These are phyloP conservation scores for Lepidocyrtoides sp. DNA, from an alignment of 2,888 invertebrate species.

Conservation along the genomic window DNA sequence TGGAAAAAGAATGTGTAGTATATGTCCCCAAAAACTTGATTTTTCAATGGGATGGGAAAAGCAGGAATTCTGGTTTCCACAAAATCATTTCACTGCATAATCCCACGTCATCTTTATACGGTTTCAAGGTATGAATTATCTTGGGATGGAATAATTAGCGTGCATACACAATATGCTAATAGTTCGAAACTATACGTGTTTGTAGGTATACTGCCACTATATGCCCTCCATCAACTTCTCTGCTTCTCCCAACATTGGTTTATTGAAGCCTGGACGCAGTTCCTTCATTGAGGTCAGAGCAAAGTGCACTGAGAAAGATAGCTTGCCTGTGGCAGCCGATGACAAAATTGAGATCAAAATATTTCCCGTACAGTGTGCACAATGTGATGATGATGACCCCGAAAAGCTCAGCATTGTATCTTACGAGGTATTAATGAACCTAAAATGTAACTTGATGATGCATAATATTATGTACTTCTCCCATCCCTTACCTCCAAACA, in stretches of 20 bases:
- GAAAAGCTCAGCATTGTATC: background rate
- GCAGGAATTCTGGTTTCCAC: background rate
- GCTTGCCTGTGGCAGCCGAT: background rate
- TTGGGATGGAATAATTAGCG: too few relatives aligned
- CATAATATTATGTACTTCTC: too few relatives aligned
- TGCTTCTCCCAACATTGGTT: background rate
- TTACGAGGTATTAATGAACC: slow-evolving; percentile 8
- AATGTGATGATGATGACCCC: background rate
- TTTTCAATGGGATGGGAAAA: background rate
- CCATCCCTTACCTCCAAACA: too few relatives aligned
- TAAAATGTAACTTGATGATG: too few relatives aligned
- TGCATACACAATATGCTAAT: background rate
- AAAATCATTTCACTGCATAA: background rate
- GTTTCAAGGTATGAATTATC: slow-evolving; percentile 11
- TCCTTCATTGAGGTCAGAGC: background rate
- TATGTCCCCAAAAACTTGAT: background rate
- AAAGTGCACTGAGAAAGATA: background rate
- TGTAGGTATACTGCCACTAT: background rate
- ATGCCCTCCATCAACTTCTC: background rate
- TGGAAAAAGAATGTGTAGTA: background rate
- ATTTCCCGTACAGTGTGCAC: too few relatives aligned
- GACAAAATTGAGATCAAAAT: background rate
- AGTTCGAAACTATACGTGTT: too few relatives aligned
- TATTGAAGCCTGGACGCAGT: background rate
- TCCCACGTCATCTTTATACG: background rate